Evolutionary conservation across 2,888 invertebrate species (phyloP).

Genomic region (Napeogenes sylphis): DNA sequence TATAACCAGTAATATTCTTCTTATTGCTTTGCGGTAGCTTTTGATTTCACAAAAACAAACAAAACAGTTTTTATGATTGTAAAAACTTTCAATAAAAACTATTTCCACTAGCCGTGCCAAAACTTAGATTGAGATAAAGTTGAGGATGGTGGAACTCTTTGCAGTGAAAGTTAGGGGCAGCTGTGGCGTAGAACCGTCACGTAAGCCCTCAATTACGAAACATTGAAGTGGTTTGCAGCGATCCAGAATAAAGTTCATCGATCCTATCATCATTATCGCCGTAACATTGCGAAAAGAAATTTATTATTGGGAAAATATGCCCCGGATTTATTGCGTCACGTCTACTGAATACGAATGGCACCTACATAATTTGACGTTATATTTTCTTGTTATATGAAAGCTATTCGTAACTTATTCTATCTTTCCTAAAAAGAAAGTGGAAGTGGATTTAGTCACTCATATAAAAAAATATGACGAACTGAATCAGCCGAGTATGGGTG

Average conservation of each 20-base stretch:
- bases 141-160: slow-evolving; percentile 64
- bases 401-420: background rate
- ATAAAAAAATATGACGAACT: no score
- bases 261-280: slow-evolving; percentile 65
- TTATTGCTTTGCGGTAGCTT: slow-evolving; percentile 5
- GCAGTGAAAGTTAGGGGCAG: slow-evolving; percentile 61
- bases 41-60: background rate
- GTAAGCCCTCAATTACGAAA: slow-evolving; percentile 76
- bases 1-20: no score
- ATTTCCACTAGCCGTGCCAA: slow-evolving; percentile 58
- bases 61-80: slow-evolving; percentile 24
- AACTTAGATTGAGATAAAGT: slow-evolving; percentile 73
- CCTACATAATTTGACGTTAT: slow-evolving; percentile 4
- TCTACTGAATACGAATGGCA: slow-evolving; percentile 21
- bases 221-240: slow-evolving; percentile 65
- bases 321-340: slow-evolving; percentile 17
- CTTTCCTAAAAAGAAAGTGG: background rate
- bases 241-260: slow-evolving; percentile 66
- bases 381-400: slow-evolving; percentile 1
- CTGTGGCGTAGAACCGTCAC: slow-evolving; percentile 67
- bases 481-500: no score
- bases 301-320: slow-evolving; percentile 31
- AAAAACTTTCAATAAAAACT: slow-evolving; percentile 36
- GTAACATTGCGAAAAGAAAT: slow-evolving; percentile 38
- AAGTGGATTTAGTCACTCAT: background rate